A percentile compares a stretch with the other conserved stretches of the same genome.
phyloP scores from a whole-genome alignment of 2,797 vertebrate species.

The Huso huso region DNA sequence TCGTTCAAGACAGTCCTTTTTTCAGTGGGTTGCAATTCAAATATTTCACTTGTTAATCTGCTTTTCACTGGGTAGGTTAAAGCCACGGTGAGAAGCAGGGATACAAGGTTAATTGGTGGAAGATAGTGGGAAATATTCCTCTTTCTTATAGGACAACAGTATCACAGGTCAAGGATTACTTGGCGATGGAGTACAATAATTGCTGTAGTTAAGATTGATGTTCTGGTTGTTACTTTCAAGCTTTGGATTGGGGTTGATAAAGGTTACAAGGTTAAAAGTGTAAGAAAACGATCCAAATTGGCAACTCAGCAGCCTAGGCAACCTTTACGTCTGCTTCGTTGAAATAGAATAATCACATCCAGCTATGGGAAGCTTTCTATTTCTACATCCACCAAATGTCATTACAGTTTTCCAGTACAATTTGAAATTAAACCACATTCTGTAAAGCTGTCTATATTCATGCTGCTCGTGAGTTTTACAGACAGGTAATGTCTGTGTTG shows the following conservation, averaged over 20 bases:
- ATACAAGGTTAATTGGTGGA: neutral
- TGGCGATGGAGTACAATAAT: slow-evolving; percentile 27
- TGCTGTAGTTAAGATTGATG: slow-evolving; percentile 14
- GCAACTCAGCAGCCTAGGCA: neutral
- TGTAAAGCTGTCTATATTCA: neutral
- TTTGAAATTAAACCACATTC: neutral
- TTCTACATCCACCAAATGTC: neutral
- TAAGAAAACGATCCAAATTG: neutral
- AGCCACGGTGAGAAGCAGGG: no score
- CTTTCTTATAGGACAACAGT: neutral
- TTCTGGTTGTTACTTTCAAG: slow-evolving; percentile 24
- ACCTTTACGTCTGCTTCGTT: neutral
- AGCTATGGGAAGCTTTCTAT: neutral
- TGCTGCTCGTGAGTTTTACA: neutral
- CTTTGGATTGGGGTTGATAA: neutral
- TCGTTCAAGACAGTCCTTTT: no score
- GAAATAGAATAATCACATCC: neutral
- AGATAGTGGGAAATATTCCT: neutral
- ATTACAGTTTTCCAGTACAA: neutral
- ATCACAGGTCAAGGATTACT: neutral
- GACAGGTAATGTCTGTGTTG: neutral
- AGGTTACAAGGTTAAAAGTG: neutral
- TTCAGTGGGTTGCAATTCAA: no score
- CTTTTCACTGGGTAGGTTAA: no score
- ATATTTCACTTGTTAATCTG: no score